Base-by-base conservation (phyloP, 2,888 invertebrate genomes). In the Tethea ocularis region DNA sequence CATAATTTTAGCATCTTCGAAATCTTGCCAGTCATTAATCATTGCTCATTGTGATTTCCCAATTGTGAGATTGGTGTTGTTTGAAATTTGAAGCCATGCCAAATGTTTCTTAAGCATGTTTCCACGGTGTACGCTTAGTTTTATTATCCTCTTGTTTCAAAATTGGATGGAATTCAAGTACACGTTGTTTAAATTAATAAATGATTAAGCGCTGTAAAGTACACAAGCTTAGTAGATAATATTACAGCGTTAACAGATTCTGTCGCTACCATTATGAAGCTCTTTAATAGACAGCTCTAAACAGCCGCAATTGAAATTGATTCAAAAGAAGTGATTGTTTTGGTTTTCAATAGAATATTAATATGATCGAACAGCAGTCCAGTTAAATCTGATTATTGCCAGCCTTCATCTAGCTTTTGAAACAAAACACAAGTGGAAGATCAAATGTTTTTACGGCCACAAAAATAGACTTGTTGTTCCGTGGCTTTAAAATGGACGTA, bases 351-450 rank as follows among this genome's bases (percentile, higher is more conserved):
- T 58, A 17, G 62, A 71, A 69, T 68, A 67, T 64, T 62, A 53
- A 6, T 5, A 10, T 36, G 13, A 58, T 64, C 57, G 63, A 63
- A 75, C 68, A 69, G 66, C 72, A 67, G 64, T 59, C 57, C 61
- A 13, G 33, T 33, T 54, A 55, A 29, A 36, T 54, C 64, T 66
- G 67, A 72, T 73, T 68, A 68, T 58, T 61, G 63, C 46, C 56
- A 63, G 60, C 72, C 72, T 68, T 58, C 41, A 74, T 74, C 13
- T 36, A 24, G 51, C 61, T 61, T 71, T 68, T 61, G 68, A 62
- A 67, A 73, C 72, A 56, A 8, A 51, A 36, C 38, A 64, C 75
- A 69, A 75, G 75, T 71, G 71, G 70, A 11, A 57, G 61, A 67
- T 67, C 58, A 60, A 56, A 63, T 63, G 62, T 51, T 74, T 46